Base-by-base conservation (phyloP, 2,888 invertebrate genomes). In the Tenthredo livida region DNA sequence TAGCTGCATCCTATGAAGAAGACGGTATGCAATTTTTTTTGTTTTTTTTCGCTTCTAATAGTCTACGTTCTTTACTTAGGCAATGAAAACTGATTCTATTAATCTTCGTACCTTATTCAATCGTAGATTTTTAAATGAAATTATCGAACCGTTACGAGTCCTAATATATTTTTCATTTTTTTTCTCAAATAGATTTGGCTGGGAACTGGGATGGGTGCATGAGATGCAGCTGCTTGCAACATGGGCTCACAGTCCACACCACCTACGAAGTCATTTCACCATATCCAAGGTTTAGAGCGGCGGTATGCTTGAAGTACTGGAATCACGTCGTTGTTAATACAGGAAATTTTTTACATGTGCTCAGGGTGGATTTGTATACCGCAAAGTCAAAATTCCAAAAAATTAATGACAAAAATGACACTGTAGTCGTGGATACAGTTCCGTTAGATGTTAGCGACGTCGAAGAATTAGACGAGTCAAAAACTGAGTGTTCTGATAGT, bases 171-270 rank as follows among this genome's bases (percentile, higher is more conserved):
- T 29, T 29, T 29, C 2, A 2, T 29, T 4, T 25, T 80, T 40
- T 87, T 58, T 37, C 65, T 37, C 87, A 87, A 87, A 15, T 88
- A 94, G 95, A 94, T 89, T 91, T 94, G 83, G 94, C 94, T 61
- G 94, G 94, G n/a, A 94, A 93, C 86, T 94, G 94, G 94, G 94
- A 94, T 87, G 92, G 93, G 86, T 96, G 96, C 89, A 95, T 96
- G 89, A 95, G 96, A 83, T 95, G 96, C 90, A 94, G 97, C 89
- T 99, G 99, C 92, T 94, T 98, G 85, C 96, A 97, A 91, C 98
- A 99, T 93, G 98, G 98, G 91, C 96, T 98, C 89, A 98, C 98
- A 75, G 96, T 98, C 87, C 98, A 99, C 93, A 98, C 98, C 88
- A 97, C 97, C 92, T 98, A 98, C 93, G 97, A 97, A 91, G 96